These are phyloP conservation scores for Chalcosyrphus nemorum DNA, from an alignment of 2,888 invertebrate species.

Conservation along the genomic window DNA sequence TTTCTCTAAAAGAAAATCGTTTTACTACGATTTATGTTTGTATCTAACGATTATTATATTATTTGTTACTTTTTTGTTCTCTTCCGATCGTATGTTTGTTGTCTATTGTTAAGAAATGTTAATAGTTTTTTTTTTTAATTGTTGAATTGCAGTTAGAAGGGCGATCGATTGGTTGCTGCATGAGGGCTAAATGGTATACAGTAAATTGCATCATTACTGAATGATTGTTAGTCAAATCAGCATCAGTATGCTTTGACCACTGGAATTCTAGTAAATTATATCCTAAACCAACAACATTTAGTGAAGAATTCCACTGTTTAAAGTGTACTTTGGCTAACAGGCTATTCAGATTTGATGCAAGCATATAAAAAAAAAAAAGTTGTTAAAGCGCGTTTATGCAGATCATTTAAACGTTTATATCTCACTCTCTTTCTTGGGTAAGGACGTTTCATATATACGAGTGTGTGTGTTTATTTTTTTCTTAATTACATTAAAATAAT, in stretches of 20 bases:
- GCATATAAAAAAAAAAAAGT: slow-evolving; percentile 32
- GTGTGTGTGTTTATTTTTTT: slow-evolving; percentile 47
- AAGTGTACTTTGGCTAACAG: slow-evolving; percentile 68
- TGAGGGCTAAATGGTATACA: neutral
- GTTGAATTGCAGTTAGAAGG: slow-evolving; percentile 12
- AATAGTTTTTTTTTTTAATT: slow-evolving; percentile 31
- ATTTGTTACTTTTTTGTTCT: slow-evolving; percentile 24
- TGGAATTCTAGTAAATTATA: slow-evolving; percentile 75
- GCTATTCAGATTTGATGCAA: neutral
- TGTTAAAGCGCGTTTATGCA: slow-evolving; percentile 56
- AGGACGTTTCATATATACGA: neutral
- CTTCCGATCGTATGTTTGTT: slow-evolving; percentile 54
- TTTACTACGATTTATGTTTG: slow-evolving; percentile 39
- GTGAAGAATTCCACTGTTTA: slow-evolving; percentile 76
- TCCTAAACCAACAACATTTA: slow-evolving; percentile 24
- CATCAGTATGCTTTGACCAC: slow-evolving; percentile 77
- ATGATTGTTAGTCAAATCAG: slow-evolving; percentile 74
- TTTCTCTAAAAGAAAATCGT: slow-evolving; percentile 58
- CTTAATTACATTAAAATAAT: slow-evolving; percentile 9
- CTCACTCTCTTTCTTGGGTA: neutral
- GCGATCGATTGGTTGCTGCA: neutral
- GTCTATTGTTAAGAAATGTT: slow-evolving; percentile 64
- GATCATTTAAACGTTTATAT: neutral
- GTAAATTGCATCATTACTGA: neutral
- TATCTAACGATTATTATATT: slow-evolving; percentile 45